phyloP scores from a whole-genome alignment of 2,888 invertebrate species.

The Proisotoma minuta region DNA sequence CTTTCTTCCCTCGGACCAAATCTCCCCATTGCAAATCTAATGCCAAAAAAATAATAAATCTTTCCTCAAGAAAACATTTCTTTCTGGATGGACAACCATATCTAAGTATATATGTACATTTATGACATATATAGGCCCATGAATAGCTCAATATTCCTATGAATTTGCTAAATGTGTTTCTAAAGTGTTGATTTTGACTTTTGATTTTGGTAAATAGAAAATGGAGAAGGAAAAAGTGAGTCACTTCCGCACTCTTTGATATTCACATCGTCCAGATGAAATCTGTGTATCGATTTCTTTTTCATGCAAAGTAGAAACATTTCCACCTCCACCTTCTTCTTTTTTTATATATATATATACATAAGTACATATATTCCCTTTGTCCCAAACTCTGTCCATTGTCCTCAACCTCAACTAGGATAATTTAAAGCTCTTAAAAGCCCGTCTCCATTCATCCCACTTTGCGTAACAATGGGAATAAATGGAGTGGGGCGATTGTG shows the following conservation, averaged over 20 bases:
- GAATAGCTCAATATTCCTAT: no score
- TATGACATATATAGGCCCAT: no score
- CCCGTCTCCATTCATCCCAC: conserved; percentile 1
- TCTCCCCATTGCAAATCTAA: no score
- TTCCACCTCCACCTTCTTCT: conserved; percentile 10
- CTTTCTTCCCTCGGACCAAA: no score
- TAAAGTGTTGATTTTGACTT: not conserved
- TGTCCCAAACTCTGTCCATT: conserved; percentile 1
- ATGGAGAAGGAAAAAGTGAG: not conserved
- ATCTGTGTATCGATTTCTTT: conserved; percentile 7
- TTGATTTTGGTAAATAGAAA: not conserved
- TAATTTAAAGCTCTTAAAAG: conserved; percentile 6
- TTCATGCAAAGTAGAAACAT: conserved; percentile 12
- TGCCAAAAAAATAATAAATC: no score
- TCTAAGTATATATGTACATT: no score
- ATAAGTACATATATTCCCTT: no score
- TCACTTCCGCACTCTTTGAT: not conserved
- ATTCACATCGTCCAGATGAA: conserved; percentile 3
- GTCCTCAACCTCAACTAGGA: conserved; percentile 3
- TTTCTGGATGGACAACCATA: no score
- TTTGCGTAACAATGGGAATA: not conserved
- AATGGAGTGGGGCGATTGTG: not conserved
- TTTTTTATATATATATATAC: not conserved
- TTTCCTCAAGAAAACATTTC: no score
- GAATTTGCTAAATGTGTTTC: no score